These are phyloP conservation scores for Pseudotriccus pelzelni DNA, from an alignment of 2,797 vertebrate genomes.

Conservation along the genomic window DNA sequence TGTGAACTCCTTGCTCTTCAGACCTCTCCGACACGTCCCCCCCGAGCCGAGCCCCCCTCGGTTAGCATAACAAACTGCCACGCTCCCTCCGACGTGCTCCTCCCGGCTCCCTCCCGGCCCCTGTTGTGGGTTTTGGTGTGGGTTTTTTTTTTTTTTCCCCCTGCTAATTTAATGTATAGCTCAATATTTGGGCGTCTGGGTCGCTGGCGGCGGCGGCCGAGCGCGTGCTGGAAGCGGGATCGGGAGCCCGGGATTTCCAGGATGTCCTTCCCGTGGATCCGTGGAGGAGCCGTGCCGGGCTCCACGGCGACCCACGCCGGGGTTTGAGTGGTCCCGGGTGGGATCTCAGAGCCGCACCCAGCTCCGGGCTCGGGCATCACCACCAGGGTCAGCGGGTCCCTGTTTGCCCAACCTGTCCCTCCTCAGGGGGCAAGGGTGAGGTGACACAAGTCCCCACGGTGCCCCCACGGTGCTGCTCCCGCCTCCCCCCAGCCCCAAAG, in stretches of 20 bases:
- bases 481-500: not conserved
- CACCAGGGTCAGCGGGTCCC: fast-evolving
- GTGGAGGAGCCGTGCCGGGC: fast-evolving
- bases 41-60: constrained; percentile 30
- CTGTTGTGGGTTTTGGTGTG: too few species aligned
- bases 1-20: constrained; percentile 87
- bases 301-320: fast-evolving
- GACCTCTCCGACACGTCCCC: constrained; percentile 52
- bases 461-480: not conserved
- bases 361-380: not conserved
- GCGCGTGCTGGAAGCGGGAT: not conserved
- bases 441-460: fast-evolving
- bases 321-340: not conserved
- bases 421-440: fast-evolving
- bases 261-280: not conserved
- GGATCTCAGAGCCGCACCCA: not conserved
- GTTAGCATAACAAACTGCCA: constrained; percentile 60
- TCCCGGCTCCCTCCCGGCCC: not conserved
- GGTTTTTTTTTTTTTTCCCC: not conserved
- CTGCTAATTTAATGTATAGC: not conserved
- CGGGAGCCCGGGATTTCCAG: not conserved
- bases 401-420: fast-evolving
- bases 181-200: constrained; percentile 4
- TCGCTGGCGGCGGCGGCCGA: not conserved
- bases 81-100: not conserved